Evolutionary conservation across 53 echinoderm and acorn worm genomes (phyloP).

Genomic region (Holothuria scabra): DNA sequence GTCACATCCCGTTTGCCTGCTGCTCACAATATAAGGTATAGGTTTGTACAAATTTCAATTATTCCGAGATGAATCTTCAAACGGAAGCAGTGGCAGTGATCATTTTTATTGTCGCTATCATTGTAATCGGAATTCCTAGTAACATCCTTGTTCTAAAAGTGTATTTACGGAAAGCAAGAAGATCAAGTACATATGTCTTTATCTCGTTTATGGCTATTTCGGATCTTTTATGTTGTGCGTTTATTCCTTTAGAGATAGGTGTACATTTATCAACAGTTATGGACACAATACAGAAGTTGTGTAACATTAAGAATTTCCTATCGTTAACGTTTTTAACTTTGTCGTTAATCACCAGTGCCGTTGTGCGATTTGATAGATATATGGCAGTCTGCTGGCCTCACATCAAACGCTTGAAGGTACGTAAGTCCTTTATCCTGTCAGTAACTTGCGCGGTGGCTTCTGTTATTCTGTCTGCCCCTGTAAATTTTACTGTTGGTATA

Average conservation of each 20-base stretch:
- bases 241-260: background rate
- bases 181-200: constrained; percentile 7
- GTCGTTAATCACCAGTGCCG: background rate
- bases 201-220: constrained; percentile 14
- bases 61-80: too few relatives aligned
- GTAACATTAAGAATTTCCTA: background rate
- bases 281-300: background rate
- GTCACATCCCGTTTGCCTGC: too few relatives aligned
- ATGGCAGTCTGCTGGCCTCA: constrained; percentile 10
- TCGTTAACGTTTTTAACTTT: background rate
- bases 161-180: background rate
- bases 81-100: too few relatives aligned
- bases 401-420: background rate
- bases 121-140: background rate
- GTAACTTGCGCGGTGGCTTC: background rate
- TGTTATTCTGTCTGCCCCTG: too few relatives aligned
- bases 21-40: too few relatives aligned
- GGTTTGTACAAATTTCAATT: too few relatives aligned
- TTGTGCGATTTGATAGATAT: constrained; percentile 9
- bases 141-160: constrained; percentile 4
- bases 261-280: background rate
- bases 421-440: background rate
- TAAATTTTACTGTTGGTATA: too few relatives aligned
- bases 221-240: background rate
- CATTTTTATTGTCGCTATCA: too few relatives aligned